Conservation (phyloP, 2,797 vertebrate genomes). For the Molossus molossus region DNA sequence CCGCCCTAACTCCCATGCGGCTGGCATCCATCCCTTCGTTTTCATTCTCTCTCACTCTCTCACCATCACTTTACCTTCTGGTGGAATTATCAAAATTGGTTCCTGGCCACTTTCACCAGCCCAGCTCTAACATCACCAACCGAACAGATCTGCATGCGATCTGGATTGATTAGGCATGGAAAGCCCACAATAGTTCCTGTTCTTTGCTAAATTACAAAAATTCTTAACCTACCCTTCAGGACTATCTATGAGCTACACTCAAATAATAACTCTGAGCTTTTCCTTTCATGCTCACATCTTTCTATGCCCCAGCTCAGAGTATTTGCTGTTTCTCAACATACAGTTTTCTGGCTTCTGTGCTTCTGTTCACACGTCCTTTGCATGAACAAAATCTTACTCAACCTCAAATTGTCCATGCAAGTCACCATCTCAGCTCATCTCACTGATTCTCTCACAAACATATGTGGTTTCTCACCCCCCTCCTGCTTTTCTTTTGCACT, state of each 20-base stretch:
- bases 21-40: neutral
- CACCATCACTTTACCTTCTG: neutral
- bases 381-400: neutral
- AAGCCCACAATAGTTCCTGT: neutral
- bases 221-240: neutral
- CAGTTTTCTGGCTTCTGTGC: slow-evolving; percentile 1
- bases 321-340: slow-evolving; percentile 25
- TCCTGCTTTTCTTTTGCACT: neutral
- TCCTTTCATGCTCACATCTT: neutral
- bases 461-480: neutral
- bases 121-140: neutral
- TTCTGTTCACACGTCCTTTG: neutral
- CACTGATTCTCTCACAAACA: slow-evolving; percentile 10
- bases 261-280: neutral
- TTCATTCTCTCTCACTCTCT: neutral
- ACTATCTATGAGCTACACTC: neutral
- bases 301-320: neutral
- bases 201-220: slow-evolving; percentile 32
- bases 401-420: neutral
- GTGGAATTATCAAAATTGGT: neutral
- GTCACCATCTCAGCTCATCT: neutral
- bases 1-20: neutral
- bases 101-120: neutral
- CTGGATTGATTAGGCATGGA: neutral
- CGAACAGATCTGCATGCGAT: neutral